Evolutionary conservation across 2,113 vertebrate species (phyloP), one percentile per base, ranked within the genome.

Genomic region (Fukomys damarensis): DNA sequence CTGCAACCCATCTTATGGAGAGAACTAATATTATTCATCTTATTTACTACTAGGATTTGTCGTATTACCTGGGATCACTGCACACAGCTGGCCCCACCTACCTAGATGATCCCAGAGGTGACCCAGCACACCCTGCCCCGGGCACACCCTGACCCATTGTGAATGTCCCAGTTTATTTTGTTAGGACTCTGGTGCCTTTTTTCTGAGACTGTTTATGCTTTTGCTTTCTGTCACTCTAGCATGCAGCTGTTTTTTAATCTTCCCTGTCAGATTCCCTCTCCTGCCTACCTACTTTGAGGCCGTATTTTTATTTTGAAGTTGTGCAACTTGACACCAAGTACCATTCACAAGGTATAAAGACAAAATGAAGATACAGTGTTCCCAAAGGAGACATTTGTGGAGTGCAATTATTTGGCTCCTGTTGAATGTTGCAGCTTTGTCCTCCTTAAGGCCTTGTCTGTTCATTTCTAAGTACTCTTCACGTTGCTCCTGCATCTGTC

Each of bases 141-240:
- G 26, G 58, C 52, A 65, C 24, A 9, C 16, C 5, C 72, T 43
- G 16, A 30, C 24, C 38, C 2, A 28, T 26, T 54, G 52, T 68
- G 14, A 52, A 77, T 30, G 13, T 26, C 28, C 43, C 28, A 77
- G 14, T 77, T 77, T 46, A 9, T 49, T 49, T 30, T 87, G 28
- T 49, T 77, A 43, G 46, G 32, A 82, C 70, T 89, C 38, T 32
- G 77, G 89, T 86, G 54, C 16, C 54, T 95, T 95, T 91, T 81
- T 35, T 58, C 28, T 52, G 32, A 54, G 9, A 82, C 66, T 24
- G 54, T 59, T 92, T 80, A 58, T 65, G 77, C 22, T 59, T 81
- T 41, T 46, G 35, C 38, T 91, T 91, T 77, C 61, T 56, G 24
- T 66, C 56, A 30, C 49, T 68, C 0, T 83, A 7, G 8, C 35